phyloP scores from a whole-genome alignment of 2,797 vertebrate species.

The Coregonus ussuriensis region DNA sequence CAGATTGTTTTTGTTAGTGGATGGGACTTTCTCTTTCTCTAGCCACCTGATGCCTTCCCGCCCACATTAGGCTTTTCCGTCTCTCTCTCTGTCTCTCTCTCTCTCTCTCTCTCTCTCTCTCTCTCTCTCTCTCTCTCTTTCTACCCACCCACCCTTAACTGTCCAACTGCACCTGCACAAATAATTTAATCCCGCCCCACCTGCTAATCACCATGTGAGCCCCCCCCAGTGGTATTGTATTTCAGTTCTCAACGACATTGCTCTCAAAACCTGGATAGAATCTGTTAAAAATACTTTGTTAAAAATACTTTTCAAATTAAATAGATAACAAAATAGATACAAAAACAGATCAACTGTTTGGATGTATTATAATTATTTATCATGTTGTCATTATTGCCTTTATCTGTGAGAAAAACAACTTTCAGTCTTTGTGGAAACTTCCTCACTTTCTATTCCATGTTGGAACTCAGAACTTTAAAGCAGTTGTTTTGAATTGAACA shows the following conservation, averaged over 20 bases:
- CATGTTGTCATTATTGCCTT: neutral
- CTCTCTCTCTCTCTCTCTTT: slow-evolving; percentile 15
- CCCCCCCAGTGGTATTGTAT: neutral
- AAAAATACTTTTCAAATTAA: neutral
- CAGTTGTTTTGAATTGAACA: neutral
- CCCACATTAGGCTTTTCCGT: slow-evolving; percentile 3
- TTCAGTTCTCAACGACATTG: neutral
- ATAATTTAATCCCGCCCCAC: slow-evolving; percentile 70
- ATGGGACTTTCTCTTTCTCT: neutral
- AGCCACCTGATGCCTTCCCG: slow-evolving; percentile 39
- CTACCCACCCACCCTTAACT: slow-evolving; percentile 4
- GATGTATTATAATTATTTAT: neutral
- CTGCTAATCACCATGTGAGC: slow-evolving; percentile 56
- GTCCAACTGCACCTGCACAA: slow-evolving; percentile 49
- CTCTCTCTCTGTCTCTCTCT: slow-evolving; percentile 33
- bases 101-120: slow-evolving; percentile 16
- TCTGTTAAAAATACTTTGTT: too few relatives aligned
- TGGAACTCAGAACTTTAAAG: neutral
- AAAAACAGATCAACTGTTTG: neutral
- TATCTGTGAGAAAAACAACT: neutral
- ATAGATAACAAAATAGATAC: neutral
- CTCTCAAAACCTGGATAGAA: neutral
- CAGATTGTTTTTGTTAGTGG: neutral
- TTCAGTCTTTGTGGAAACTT: neutral
- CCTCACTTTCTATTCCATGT: neutral